Evolutionary conservation across 2,888 invertebrate genomes (phyloP).

Genomic region (Argynnis bischoffii): DNA sequence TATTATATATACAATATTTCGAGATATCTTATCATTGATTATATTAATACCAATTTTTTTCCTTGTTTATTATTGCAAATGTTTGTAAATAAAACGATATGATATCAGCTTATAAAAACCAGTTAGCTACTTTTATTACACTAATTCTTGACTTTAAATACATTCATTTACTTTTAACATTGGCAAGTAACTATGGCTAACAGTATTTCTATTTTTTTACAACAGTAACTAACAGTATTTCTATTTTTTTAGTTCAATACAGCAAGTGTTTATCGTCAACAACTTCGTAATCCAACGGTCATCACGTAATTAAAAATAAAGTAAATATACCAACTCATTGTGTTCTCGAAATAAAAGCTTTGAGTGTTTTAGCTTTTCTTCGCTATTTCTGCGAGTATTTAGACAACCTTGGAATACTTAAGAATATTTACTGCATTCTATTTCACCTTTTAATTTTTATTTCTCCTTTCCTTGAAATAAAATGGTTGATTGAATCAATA

Average conservation of each 20-base stretch:
- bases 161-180: background rate
- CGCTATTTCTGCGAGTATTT: constrained; percentile 1
- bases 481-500: background rate
- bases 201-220: background rate
- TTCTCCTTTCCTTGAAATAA: constrained; percentile 10
- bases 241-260: background rate
- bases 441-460: background rate
- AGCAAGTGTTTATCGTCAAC: constrained; percentile 4
- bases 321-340: constrained; percentile 2
- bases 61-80: too few relatives aligned
- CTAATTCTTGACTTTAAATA: background rate
- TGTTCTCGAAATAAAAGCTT: constrained; percentile 12
- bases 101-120: too few relatives aligned
- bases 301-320: constrained; percentile 14
- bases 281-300: background rate
- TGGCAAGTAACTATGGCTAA: background rate
- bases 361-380: constrained; percentile 5
- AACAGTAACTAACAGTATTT: background rate
- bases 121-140: too few relatives aligned
- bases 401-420: constrained; percentile 7
- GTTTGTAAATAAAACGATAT: too few relatives aligned
- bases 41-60: too few relatives aligned
- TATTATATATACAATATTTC: too few relatives aligned
- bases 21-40: too few relatives aligned
- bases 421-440: background rate